phyloP scores from a whole-genome alignment of 2,797 vertebrate species.

The Cynodonichthys magdalenae region DNA sequence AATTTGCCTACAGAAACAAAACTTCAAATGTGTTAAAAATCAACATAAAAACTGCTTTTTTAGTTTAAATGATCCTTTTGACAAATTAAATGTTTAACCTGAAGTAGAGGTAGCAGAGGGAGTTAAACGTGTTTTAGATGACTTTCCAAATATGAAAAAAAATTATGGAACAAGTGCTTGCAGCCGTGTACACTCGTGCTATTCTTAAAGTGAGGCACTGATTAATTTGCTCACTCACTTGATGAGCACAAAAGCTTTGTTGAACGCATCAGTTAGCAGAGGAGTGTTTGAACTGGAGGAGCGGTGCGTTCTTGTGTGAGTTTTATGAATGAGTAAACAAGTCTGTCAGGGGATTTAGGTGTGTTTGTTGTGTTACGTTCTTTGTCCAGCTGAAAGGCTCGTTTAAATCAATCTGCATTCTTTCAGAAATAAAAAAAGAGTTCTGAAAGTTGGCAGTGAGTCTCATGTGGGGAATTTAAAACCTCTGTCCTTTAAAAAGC shows the following conservation, averaged over 20 bases:
- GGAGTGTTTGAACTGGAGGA: conserved; percentile 22
- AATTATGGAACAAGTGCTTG: conserved; percentile 16
- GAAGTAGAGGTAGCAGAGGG: background rate
- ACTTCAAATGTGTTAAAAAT: background rate
- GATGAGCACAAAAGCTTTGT: conserved; percentile 28
- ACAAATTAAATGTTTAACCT: background rate
- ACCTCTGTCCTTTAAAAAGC: background rate
- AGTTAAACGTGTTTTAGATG: background rate
- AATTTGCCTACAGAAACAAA: background rate
- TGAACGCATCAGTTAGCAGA: conserved; percentile 40
- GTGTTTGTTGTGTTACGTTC: conserved; percentile 11
- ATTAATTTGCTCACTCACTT: conserved; percentile 19
- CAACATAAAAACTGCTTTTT: too few species aligned
- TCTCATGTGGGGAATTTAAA: background rate
- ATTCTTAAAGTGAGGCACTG: conserved; percentile 3
- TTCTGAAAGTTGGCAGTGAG: background rate
- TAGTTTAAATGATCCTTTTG: background rate
- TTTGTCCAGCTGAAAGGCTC: conserved; percentile 4
- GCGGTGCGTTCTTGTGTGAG: background rate
- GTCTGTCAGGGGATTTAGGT: conserved; percentile 31
- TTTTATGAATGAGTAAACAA: conserved; percentile 30
- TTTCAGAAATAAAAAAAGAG: background rate
- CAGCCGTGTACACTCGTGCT: background rate
- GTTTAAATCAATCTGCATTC: background rate
- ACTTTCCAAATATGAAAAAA: conserved; percentile 21